Base-by-base conservation (phyloP, 2,797 vertebrate species). In the Holocentrus rufus region DNA sequence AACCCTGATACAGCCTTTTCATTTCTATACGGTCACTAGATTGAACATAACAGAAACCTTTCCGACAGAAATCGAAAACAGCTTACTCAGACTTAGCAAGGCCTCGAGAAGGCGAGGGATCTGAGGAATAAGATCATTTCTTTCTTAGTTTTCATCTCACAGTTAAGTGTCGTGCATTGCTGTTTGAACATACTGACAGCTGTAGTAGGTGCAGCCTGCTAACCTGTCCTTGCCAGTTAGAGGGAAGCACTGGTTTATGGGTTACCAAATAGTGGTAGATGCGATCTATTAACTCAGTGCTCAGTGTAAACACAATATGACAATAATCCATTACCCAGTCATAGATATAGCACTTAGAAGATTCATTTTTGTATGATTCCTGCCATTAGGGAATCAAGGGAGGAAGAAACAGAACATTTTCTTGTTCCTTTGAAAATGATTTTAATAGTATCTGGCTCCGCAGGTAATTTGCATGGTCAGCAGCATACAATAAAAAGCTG, bases 1-100 rank as follows among this genome's bases (percentile, higher is more conserved):
- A 31, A 30, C 7, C n/a, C 2, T 10, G 36, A 55, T 0, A 11
- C 36, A 34, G 39, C 25, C 17, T 49, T 69, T 53, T 60, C 36
- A 20, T 47, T 20, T 77, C 27, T 50, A 15, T 53, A 17, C 50
- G 44, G 15, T 25, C 15, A 5, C 57, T 14, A n/a, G 44, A 15
- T 72, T 8, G 2, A 23, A 60, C 11, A 14, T 49, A 53, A 15
- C 44, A 42, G 56, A 46, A 65, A 22, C 34, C 36, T 22, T 70
- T 60, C 11, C 47, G 9, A 62, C 15, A 7, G 9, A 72, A 65
- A 23, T 5, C 15, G 64, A 69, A 18, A 36, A 36, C 34, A 36
- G 31, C 17, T 61, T 34, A 23, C 53, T 61, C 20, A 54, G 22
- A 30, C 56, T 23, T 23, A 44, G n/a, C 18, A 13, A 31, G 4